These are phyloP conservation scores for Nematostella vectensis DNA, from an alignment of 92 coral and sea anemone species.

Conservation along the genomic window DNA sequence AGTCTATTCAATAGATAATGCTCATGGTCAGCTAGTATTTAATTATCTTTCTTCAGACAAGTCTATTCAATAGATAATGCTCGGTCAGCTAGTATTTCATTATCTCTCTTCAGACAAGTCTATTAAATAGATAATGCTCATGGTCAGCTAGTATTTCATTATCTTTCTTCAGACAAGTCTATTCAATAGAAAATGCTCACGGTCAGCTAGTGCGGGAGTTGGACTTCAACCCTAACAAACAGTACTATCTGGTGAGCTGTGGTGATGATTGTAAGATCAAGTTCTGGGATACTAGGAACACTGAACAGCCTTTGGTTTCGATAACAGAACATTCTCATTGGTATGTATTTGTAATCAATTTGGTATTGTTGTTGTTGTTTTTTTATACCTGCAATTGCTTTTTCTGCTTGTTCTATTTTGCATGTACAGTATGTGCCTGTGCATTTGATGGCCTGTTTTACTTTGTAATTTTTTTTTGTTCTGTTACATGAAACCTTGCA, in stretches of 20 bases:
- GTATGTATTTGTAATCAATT: slow-evolving; percentile 31
- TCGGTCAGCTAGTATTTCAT: too few relatives aligned
- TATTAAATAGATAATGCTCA: too few relatives aligned
- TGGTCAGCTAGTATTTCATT: not conserved
- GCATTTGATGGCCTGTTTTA: too few relatives aligned
- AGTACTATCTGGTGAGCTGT: slow-evolving; percentile 92
- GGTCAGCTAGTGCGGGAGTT: slow-evolving; percentile 92
- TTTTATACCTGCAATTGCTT: not conserved
- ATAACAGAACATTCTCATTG: slow-evolving; percentile 95
- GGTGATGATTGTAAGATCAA: slow-evolving; percentile 97
- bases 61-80: too few relatives aligned
- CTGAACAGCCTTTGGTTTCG: slow-evolving; percentile 67
- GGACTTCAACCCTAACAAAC: slow-evolving; percentile 96
- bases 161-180: slow-evolving; percentile 59
- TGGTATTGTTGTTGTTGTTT: not conserved
- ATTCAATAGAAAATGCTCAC: slow-evolving; percentile 82
- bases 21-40: too few relatives aligned
- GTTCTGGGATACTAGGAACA: slow-evolving; percentile 97
- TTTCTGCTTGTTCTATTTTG: too few relatives aligned
- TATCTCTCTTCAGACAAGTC: too few relatives aligned
- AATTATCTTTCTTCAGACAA: too few relatives aligned
- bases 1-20: too few relatives aligned
- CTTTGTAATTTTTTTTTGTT: too few relatives aligned
- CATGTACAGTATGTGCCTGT: too few relatives aligned
- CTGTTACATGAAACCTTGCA: too few relatives aligned